phyloP scores from a whole-genome alignment of 2,888 invertebrate genomes.

The Eugnorisma glareosa region DNA sequence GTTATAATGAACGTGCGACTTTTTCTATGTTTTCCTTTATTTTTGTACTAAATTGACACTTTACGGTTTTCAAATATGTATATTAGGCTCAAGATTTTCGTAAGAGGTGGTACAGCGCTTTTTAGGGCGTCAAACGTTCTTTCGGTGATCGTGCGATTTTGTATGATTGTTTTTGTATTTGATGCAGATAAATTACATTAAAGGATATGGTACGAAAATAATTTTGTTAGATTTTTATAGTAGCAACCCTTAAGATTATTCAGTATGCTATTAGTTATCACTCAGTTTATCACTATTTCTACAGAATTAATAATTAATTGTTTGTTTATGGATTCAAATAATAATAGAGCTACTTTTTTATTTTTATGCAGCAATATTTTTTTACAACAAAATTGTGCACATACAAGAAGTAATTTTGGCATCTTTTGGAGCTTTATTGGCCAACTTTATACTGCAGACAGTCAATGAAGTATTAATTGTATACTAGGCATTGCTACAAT shows the following conservation, averaged over 20 bases:
- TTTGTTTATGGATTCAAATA: slow-evolving; percentile 9
- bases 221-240: background rate
- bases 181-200: background rate
- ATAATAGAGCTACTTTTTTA: background rate
- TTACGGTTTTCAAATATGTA: background rate
- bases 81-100: background rate
- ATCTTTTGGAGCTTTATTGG: background rate
- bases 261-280: slow-evolving; percentile 16
- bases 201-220: background rate
- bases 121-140: background rate
- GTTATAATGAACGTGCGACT: slow-evolving; percentile 41
- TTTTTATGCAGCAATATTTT: background rate
- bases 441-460: background rate
- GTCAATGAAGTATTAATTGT: background rate
- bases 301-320: background rate
- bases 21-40: slow-evolving; percentile 23
- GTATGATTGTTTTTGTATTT: background rate
- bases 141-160: background rate
- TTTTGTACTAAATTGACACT: slow-evolving; percentile 7
- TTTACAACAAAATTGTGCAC: background rate
- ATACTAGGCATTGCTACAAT: background rate
- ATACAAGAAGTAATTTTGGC: background rate
- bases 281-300: slow-evolving; percentile 18
- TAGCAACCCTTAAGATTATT: background rate
- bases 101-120: background rate